Conservation (phyloP, 2,888 invertebrate genomes). For the Tinea trinotella region DNA sequence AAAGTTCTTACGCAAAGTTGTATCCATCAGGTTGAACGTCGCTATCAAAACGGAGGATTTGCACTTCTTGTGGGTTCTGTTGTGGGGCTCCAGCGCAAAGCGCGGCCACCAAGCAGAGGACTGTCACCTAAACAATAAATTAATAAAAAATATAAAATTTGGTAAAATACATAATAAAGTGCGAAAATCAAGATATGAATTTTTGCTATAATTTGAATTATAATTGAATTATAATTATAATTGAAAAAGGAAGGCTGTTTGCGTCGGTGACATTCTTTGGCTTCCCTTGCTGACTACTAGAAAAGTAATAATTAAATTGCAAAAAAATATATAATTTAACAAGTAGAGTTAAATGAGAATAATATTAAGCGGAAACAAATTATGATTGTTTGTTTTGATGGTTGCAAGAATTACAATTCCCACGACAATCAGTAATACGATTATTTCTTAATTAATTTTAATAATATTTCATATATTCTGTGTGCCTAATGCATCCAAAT, state of each 20-base stretch:
- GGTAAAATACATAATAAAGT: too few relatives aligned
- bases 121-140: slow-evolving; percentile 44
- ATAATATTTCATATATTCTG: background rate
- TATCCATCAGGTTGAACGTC: slow-evolving; percentile 76
- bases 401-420: background rate
- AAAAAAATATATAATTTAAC: too few relatives aligned
- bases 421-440: background rate
- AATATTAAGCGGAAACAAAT: too few relatives aligned
- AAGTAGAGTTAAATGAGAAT: too few relatives aligned
- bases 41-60: slow-evolving; percentile 74
- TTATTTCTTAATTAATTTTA: background rate
- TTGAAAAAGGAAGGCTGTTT: slow-evolving; percentile 1
- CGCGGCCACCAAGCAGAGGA: slow-evolving; percentile 44
- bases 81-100: slow-evolving; percentile 49
- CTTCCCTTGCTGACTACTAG: too few relatives aligned
- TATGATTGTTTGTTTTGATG: background rate
- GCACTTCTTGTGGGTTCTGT: slow-evolving; percentile 57
- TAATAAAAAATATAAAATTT: too few relatives aligned
- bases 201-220: too few relatives aligned
- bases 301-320: too few relatives aligned
- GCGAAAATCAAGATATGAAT: too few relatives aligned
- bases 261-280: too few relatives aligned
- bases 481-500: background rate
- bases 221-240: too few relatives aligned
- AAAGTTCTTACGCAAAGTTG: slow-evolving; percentile 73